These are phyloP conservation scores for Pseudolycoriella hygida DNA, from an alignment of 2,888 invertebrate genomes.

Conservation along the genomic window DNA sequence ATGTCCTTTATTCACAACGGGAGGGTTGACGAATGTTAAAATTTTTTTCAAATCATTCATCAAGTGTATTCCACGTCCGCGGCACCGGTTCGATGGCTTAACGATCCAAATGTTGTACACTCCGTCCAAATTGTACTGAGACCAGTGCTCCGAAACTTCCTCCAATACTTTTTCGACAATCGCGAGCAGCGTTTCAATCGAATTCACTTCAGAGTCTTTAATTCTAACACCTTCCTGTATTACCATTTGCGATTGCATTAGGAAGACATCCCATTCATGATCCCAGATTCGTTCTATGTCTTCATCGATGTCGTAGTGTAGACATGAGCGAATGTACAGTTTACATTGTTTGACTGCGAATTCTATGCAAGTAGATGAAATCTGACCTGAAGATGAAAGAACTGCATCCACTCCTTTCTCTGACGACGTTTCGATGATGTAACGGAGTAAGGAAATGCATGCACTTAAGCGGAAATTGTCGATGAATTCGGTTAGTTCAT, in stretches of 20 bases:
- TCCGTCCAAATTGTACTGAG: conserved; percentile 72
- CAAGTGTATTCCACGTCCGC: conserved; percentile 77
- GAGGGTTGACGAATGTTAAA: conserved; percentile 48
- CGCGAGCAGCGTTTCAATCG: conserved; percentile 13
- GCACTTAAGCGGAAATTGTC: conserved; percentile 83
- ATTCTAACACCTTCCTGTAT: conserved; percentile 46
- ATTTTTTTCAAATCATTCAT: conserved; percentile 78
- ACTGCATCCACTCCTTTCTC: conserved; percentile 36
- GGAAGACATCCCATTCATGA: conserved; percentile 79
- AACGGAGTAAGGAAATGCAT: conserved; percentile 67
- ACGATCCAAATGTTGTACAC: conserved; percentile 83
- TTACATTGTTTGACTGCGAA: conserved; percentile 65
- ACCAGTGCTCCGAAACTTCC: conserved; percentile 54
- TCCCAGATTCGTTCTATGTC: conserved; percentile 49
- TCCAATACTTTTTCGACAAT: conserved; percentile 42
- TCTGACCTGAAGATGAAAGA: conserved; percentile 38
- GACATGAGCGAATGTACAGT: conserved; percentile 54
- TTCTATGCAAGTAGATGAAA: conserved; percentile 59
- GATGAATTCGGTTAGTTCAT: conserved; percentile 65
- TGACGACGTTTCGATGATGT: conserved; percentile 43
- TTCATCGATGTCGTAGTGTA: conserved; percentile 58
- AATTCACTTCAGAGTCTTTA: conserved; percentile 5
- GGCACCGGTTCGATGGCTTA: conserved; percentile 85
- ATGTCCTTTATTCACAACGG: conserved; percentile 49
- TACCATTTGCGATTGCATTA: conserved; percentile 46